Percentiles rank a stretch among this genome's conserved stretches.
phyloP scores from a whole-genome alignment of 1,140 invertebrate species.

The Panulirus ornatus region DNA sequence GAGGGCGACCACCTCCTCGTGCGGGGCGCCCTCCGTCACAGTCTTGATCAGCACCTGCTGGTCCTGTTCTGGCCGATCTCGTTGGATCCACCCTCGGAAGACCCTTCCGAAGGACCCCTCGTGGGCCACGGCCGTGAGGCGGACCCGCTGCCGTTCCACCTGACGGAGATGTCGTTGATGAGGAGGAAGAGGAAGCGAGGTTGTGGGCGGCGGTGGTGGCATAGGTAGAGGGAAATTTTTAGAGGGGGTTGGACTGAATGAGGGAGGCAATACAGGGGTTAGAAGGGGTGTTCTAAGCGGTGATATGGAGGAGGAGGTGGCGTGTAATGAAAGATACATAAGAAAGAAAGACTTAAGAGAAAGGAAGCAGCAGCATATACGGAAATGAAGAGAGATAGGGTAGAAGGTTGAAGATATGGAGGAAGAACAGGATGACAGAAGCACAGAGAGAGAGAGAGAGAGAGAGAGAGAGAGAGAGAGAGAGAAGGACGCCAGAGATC shows the following conservation, averaged over 20 bases:
- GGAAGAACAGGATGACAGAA: slow-evolving; percentile 13
- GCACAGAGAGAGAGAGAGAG: background rate
- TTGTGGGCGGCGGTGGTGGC: too few species aligned
- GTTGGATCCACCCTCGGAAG: slow-evolving; percentile 88
- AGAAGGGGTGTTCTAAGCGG: background rate
- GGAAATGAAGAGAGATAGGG: background rate
- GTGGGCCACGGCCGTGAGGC: slow-evolving; percentile 86
- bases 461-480: slow-evolving; percentile 27
- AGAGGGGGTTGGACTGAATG: too few species aligned
- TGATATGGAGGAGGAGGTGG: background rate
- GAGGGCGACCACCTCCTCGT: slow-evolving; percentile 63
- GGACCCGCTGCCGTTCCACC: slow-evolving; percentile 80
- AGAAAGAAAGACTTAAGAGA: background rate
- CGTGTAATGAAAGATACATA: background rate
- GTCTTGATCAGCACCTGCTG: slow-evolving; percentile 71
- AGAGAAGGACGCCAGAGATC: too few species aligned
- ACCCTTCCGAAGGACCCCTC: slow-evolving; percentile 94
- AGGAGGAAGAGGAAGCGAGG: background rate
- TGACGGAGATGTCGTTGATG: background rate
- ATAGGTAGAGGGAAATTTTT: too few species aligned
- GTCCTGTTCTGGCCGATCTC: slow-evolving; percentile 76
- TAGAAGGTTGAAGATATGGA: slow-evolving; percentile 1
- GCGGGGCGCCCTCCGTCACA: slow-evolving; percentile 62
- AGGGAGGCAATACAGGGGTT: background rate
- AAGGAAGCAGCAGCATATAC: background rate